phyloP scores from a whole-genome alignment of 2,797 vertebrate genomes.

The Pseudomugil gertrudae region DNA sequence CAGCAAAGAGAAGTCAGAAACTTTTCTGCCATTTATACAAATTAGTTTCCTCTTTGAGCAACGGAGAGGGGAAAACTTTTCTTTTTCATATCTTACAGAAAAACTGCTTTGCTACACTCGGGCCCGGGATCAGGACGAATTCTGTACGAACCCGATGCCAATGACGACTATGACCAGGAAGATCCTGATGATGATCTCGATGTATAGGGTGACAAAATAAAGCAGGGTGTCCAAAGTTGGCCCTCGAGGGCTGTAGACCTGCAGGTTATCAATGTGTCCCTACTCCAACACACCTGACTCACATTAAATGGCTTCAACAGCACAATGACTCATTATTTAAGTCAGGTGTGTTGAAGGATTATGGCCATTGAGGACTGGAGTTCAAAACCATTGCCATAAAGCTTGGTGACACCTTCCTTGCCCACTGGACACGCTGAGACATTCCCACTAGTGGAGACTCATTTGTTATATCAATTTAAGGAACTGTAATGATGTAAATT shows the following conservation, averaged over 20 bases:
- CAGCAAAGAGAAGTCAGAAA: conserved; percentile 86
- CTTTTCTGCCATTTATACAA: not conserved
- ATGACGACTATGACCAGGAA: conserved; percentile 86
- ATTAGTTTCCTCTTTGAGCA: not conserved
- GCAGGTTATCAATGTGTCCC: too few species aligned
- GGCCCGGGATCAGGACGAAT: conserved; percentile 79
- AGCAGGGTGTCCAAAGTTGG: too few species aligned
- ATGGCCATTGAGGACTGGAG: too few species aligned
- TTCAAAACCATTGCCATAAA: not conserved
- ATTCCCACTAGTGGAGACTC: not conserved
- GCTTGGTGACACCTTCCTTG: not conserved
- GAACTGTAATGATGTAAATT: not conserved
- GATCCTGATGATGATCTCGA: conserved; percentile 90
- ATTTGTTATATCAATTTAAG: not conserved
- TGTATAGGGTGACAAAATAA: conserved; percentile 64
- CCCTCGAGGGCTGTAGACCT: too few species aligned
- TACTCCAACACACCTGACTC: too few species aligned
- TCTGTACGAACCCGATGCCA: conserved; percentile 83
- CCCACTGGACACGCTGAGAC: not conserved
- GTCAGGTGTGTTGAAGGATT: too few species aligned
- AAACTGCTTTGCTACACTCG: conserved; percentile 79
- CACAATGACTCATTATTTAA: too few species aligned
- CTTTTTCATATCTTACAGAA: conserved; percentile 62
- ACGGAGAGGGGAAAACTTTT: not conserved
- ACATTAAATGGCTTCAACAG: too few species aligned